phyloP scores from a whole-genome alignment of 1,140 invertebrate species.

The Hestina assimilis region DNA sequence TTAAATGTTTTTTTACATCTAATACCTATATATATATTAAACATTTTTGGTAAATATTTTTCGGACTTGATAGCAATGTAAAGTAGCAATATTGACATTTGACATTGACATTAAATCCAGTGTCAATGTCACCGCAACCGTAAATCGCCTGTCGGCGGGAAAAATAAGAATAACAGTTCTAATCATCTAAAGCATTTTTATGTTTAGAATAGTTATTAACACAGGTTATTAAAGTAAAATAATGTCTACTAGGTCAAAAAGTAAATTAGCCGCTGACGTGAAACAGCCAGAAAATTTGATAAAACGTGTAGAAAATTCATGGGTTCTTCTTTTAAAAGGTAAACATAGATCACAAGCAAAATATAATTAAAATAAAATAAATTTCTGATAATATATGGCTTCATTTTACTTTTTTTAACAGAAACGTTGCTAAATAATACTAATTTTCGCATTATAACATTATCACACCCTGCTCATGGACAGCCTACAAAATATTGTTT shows the following conservation, averaged over 20 bases:
- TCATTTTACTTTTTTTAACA: slow-evolving; percentile 35
- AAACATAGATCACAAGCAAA: slow-evolving; percentile 5
- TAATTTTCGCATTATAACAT: slow-evolving; percentile 85
- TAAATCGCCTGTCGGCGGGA: no score
- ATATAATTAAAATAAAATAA: neutral
- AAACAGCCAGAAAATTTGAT: slow-evolving; percentile 18
- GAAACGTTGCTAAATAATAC: slow-evolving; percentile 80
- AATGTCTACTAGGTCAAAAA: slow-evolving; percentile 53
- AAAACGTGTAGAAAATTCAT: slow-evolving; percentile 78
- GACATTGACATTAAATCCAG: neutral
- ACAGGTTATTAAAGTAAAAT: slow-evolving; percentile 6
- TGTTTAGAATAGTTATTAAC: neutral
- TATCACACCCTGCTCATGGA: slow-evolving; percentile 82
- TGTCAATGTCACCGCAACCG: neutral
- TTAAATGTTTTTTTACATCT: no score
- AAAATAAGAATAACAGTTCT: neutral
- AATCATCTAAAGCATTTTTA: neutral
- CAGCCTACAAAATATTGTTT: slow-evolving; percentile 82
- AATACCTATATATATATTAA: no score
- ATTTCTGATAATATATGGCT: neutral
- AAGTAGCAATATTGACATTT: neutral
- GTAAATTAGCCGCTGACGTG: slow-evolving; percentile 27
- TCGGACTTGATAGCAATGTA: neutral
- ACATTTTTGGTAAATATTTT: no score
- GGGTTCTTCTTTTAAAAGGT: slow-evolving; percentile 84